Base-by-base conservation (phyloP, 2,888 invertebrate species). In the Cataglyphis albicans region DNA sequence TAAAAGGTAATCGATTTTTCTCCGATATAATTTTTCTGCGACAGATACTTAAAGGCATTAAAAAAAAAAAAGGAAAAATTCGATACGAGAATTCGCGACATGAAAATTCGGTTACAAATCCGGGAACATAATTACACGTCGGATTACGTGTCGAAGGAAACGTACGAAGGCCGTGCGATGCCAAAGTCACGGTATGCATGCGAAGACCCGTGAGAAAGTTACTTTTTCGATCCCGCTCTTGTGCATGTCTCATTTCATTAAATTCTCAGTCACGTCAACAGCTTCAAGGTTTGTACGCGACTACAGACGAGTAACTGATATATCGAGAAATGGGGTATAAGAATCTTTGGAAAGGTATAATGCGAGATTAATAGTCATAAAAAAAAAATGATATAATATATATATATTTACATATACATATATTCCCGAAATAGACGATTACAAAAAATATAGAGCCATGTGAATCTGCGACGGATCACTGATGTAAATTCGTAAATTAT, bases 191-290 rank as follows among this genome's bases (percentile, higher is more conserved):
- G 89, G 90, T 86, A 89, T 89, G 91, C 89, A 91, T 89, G 89
- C 90, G 89, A 90, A 89, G 90, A 89, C 89, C 91, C 93, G 93
- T 93, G 93, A 92, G 93, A 93, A 93, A 92, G 92, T 92, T 86
- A 82, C 87, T 92, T 91, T 92, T 91, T 91, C 90, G 91, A 90
- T 87, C 88, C 88, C 86, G 86, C 89, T 89, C 84, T 52, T 52
- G 87, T 87, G 88, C 89, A 87, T 87, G 87, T 88, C 88, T 86
- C 86, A 86, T 89, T 89, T 92, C 92, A 92, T 93, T 92, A 91
- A 91, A 91, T 91, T 88, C 88, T 91, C 91, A 91, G 92, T 93
- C 93, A 92, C 93, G 93, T 93, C 89, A 90, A 81, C 85, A 32
- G 82, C 74, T 55, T 82, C 88, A 68, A 84, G 88, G 88, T 90